Conservation (phyloP, 1,140 invertebrate genomes). For the Leguminivora glycinivorella region DNA sequence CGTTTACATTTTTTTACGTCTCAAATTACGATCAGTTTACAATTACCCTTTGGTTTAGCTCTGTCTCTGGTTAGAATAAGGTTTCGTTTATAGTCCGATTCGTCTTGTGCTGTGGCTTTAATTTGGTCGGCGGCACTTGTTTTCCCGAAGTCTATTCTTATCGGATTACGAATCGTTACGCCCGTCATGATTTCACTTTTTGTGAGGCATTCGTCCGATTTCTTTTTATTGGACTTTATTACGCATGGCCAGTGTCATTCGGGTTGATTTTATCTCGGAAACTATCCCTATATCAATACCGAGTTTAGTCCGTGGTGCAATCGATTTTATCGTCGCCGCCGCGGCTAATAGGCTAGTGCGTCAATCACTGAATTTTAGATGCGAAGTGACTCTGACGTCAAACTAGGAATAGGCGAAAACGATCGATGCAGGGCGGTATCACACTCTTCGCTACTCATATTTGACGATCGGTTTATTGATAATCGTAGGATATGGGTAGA, state of each 20-base stretch:
- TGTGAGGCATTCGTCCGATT: slow-evolving; percentile 32
- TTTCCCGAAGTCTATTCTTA: slow-evolving; percentile 36
- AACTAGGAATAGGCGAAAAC: slow-evolving; percentile 4
- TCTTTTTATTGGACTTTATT: slow-evolving; percentile 33
- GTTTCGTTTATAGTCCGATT: slow-evolving; percentile 22
- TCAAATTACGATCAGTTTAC: slow-evolving; percentile 3
- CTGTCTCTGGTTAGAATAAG: slow-evolving; percentile 1
- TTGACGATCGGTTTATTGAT: slow-evolving; percentile 7
- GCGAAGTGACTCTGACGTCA: slow-evolving; percentile 17
- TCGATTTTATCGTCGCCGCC: slow-evolving; percentile 16
- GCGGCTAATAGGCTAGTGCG: slow-evolving; percentile 6
- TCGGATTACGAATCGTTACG: slow-evolving; percentile 39
- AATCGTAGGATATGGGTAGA: neutral
- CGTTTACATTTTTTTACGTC: slow-evolving; percentile 7
- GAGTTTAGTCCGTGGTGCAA: slow-evolving; percentile 4
- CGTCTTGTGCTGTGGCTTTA: slow-evolving; percentile 19
- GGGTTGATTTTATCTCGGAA: slow-evolving; percentile 6
- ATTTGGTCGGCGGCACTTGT: slow-evolving; percentile 26
- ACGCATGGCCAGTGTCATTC: slow-evolving; percentile 29
- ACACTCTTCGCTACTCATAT: neutral
- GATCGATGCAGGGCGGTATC: slow-evolving; percentile 13
- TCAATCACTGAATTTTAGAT: slow-evolving; percentile 29
- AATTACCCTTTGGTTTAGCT: slow-evolving; percentile 5
- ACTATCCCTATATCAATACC: slow-evolving; percentile 17
- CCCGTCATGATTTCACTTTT: slow-evolving; percentile 34